These are phyloP conservation scores for Scaptomyza reducta DNA, from an alignment of 2,888 invertebrate genomes.

Conservation along the genomic window DNA sequence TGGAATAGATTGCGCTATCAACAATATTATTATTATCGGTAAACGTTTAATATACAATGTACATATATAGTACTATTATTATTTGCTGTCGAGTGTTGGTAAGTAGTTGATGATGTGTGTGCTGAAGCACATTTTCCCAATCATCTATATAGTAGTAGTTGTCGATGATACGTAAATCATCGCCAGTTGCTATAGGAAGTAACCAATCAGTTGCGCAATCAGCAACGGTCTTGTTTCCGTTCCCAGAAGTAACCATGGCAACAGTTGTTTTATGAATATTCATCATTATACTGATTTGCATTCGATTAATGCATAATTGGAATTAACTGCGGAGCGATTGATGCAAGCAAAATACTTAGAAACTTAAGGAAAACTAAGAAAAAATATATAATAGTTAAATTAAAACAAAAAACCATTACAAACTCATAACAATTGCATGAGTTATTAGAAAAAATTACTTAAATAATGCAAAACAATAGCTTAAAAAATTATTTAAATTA, in stretches of 20 bases:
- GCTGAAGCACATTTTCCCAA: constrained; percentile 10
- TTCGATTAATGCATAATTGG: neutral
- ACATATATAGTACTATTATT: constrained; percentile 3
- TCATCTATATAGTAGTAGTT: neutral
- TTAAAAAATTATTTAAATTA: neutral
- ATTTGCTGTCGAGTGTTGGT: constrained; percentile 1
- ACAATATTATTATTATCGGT: constrained; percentile 16
- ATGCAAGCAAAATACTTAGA: neutral
- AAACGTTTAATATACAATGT: constrained; percentile 8
- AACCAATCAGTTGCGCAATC: constrained; percentile 29
- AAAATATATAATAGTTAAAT: too few species aligned
- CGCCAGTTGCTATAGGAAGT: constrained; percentile 26
- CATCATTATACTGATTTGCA: neutral
- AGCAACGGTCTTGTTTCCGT: constrained; percentile 30
- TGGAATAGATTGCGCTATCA: constrained; percentile 20
- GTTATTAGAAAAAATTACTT: neutral
- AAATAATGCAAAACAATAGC: neutral
- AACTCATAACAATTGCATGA: neutral
- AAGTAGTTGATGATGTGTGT: constrained; percentile 5
- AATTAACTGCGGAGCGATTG: neutral
- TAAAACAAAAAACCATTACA: too few species aligned
- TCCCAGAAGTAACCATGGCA: constrained; percentile 16
- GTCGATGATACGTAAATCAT: constrained; percentile 6
- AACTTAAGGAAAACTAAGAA: neutral
- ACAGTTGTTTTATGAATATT: constrained; percentile 8